These are phyloP conservation scores for Solen grandis DNA, from an alignment of 1,140 invertebrate species.

Conservation along the genomic window DNA sequence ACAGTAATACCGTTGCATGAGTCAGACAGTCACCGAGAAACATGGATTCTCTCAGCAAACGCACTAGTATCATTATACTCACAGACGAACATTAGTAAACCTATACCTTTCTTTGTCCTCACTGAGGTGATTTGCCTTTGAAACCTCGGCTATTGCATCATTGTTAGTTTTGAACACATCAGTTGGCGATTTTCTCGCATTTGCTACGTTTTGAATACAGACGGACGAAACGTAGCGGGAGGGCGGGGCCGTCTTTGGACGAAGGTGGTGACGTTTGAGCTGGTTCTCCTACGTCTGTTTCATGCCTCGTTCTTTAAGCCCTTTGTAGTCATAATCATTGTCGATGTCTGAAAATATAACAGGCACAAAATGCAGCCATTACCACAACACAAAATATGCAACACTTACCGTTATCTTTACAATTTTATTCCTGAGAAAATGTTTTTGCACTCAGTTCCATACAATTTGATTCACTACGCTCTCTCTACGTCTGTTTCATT, in stretches of 20 bases:
- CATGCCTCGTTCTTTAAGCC: slow-evolving; percentile 63
- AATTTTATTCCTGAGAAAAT: not conserved
- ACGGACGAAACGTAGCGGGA: slow-evolving; percentile 30
- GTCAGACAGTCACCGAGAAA: too few relatives aligned
- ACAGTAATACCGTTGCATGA: too few relatives aligned
- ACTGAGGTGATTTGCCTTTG: slow-evolving; percentile 23
- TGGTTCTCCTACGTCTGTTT: slow-evolving; percentile 58
- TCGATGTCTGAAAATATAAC: slow-evolving; percentile 67
- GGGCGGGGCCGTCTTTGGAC: slow-evolving; percentile 44
- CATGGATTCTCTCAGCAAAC: too few relatives aligned
- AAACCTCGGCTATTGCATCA: slow-evolving; percentile 48
- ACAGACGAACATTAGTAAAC: too few relatives aligned
- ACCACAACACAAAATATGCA: not conserved
- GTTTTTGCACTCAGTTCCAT: not conserved
- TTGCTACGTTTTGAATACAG: slow-evolving; percentile 34
- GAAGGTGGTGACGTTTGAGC: slow-evolving; percentile 31
- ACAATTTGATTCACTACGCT: not conserved
- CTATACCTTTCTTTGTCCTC: slow-evolving; percentile 46
- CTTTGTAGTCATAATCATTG: slow-evolving; percentile 69
- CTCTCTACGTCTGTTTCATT: not conserved
- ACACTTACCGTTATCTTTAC: not conserved
- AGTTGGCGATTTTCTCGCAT: not conserved
- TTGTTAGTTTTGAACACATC: not conserved
- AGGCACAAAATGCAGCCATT: not conserved
- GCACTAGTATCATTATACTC: too few relatives aligned